Evolutionary conservation across 2,113 vertebrate genomes (phyloP).

Genomic region (Saccopteryx bilineata): DNA sequence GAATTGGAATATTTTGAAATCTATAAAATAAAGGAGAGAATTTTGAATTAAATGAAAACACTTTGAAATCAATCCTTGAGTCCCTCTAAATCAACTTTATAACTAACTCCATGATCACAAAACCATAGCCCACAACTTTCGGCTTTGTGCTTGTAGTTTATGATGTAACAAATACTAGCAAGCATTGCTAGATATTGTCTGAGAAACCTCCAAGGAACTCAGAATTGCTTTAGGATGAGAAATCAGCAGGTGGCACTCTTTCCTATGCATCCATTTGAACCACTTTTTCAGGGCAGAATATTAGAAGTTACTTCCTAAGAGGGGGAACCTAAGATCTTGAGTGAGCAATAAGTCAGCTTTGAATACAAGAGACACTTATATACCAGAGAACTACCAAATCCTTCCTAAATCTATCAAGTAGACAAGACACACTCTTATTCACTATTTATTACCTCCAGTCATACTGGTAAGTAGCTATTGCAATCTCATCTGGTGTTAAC

Average conservation of each 20-base stretch:
- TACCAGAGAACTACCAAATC: not conserved
- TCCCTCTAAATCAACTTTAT: not conserved
- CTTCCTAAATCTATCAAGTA: not conserved
- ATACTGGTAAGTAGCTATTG: not conserved
- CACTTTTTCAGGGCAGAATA: conserved; percentile 69
- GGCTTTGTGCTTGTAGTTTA: not conserved
- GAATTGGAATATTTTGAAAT: not conserved
- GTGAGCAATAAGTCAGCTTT: not conserved
- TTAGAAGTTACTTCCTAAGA: conserved; percentile 45
- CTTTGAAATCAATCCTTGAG: not conserved
- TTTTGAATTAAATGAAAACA: not conserved
- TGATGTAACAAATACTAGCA: not conserved
- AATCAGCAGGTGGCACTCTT: conserved; percentile 81
- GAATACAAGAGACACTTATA: not conserved
- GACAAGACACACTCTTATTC: not conserved
- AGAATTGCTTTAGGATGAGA: conserved; percentile 67
- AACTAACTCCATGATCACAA: not conserved
- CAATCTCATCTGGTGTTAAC: not conserved
- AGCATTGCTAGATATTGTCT: not conserved
- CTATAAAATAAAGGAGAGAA: not conserved
- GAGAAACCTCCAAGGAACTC: conserved; percentile 64
- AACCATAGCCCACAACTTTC: not conserved
- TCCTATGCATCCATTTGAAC: conserved; percentile 69
- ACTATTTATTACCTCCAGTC: not conserved
- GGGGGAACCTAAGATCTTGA: not conserved